Conservation (phyloP, 2,113 vertebrate species). For the Mesocricetus auratus region DNA sequence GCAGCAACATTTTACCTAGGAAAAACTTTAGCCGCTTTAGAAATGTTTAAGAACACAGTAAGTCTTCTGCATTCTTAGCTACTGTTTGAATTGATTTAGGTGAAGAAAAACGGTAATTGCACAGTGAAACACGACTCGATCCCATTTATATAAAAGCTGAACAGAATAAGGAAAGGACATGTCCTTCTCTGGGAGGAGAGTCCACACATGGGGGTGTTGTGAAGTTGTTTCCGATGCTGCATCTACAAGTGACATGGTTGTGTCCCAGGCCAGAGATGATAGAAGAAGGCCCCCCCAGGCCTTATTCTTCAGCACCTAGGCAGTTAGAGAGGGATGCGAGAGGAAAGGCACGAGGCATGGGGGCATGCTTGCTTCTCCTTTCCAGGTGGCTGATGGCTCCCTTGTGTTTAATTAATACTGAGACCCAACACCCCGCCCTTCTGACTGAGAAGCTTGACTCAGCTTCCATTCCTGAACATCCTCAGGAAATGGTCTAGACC, state of each 20-base stretch:
- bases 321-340: background rate
- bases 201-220: background rate
- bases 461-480: background rate
- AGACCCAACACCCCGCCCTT: conserved; percentile 27
- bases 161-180: background rate
- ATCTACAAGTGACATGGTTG: accelerated
- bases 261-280: background rate
- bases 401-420: background rate
- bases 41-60: conserved; percentile 47
- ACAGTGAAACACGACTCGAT: background rate
- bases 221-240: background rate
- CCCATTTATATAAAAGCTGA: background rate
- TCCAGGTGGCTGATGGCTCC: conserved; percentile 17
- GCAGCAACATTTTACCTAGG: conserved; percentile 49
- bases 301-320: background rate
- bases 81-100: conserved; percentile 6
- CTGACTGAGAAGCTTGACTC: conserved; percentile 16
- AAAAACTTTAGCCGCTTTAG: background rate
- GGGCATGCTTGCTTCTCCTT: conserved; percentile 33
- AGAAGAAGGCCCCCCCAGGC: background rate
- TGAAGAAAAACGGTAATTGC: background rate
- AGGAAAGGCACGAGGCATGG: background rate
- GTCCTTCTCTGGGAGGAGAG: background rate
- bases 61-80: conserved; percentile 12
- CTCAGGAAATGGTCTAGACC: conserved; percentile 44